Percentiles rank a stretch among this genome's conserved stretches.
phyloP scores from a whole-genome alignment of 2,113 vertebrate species.

The Sorex fumeus region DNA sequence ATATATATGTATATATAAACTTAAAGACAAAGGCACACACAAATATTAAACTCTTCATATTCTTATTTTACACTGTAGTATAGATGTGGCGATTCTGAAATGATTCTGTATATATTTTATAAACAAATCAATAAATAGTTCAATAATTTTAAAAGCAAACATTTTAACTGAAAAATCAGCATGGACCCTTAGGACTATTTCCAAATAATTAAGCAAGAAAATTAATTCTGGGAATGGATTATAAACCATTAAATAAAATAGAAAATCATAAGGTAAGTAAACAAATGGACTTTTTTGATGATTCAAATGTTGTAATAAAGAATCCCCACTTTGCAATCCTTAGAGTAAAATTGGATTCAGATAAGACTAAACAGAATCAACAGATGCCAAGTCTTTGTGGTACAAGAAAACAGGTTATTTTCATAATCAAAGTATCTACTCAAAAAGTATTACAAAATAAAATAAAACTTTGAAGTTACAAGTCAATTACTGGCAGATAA shows the following conservation, averaged over 20 bases:
- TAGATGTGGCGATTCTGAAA: constrained; percentile 7
- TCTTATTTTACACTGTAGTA: neutral
- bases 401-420: constrained; percentile 15
- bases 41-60: neutral
- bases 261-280: neutral
- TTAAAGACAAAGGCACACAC: too few relatives aligned
- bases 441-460: constrained; percentile 20
- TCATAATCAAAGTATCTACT: neutral
- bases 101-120: neutral
- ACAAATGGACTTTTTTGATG: neutral
- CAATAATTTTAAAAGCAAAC: constrained; percentile 9
- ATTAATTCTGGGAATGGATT: neutral
- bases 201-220: neutral
- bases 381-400: neutral
- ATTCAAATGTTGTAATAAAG: constrained; percentile 30
- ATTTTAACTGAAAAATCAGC: neutral
- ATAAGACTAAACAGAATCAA: neutral
- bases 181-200: neutral
- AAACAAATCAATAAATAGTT: constrained; percentile 11
- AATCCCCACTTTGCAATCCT: neutral
- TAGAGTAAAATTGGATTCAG: constrained; percentile 23
- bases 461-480: constrained; percentile 28
- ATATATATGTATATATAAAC: neutral
- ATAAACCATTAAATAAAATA: neutral
- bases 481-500: neutral